Base-by-base conservation (phyloP, 2,888 invertebrate species). In the Aphodius sticticus region DNA sequence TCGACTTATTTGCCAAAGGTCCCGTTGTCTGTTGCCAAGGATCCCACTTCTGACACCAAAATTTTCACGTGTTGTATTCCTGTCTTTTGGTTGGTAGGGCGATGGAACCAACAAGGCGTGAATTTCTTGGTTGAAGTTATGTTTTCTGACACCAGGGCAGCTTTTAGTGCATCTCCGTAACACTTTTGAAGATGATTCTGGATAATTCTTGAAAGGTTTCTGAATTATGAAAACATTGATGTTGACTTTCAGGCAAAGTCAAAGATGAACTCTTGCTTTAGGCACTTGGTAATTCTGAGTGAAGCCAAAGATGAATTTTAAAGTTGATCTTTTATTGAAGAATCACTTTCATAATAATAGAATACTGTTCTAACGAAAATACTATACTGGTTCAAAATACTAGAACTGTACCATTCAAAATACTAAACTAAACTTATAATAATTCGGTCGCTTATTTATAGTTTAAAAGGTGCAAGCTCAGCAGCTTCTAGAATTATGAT, bases 11-110 rank as follows among this genome's bases (percentile, higher is more conserved):
- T 53, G 6, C 53, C 53, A 9, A 53, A 12, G 12, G 12, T 53
- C 53, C 6, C 53, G 53, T 53, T 53, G 26, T 12, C 53, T 53
- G 53, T 53, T 53, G 53, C 53, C 53, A 53, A 53, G 53, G 53
- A 53, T 53, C 53, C 53, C 53, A 53, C 53, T 53, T 53, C 53
- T 53, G 53, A 53, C 53, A 53, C 53, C 53, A 53, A 53, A 53
- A 53, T 53, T 53, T 53, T 53, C 53, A 53, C 53, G 53, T 53
- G 53, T 53, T 53, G 53, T 53, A 53, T 53, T 53, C 53, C 53
- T 53, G 12, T 0, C 53, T 53, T 53, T 53, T 53, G 12, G 53
- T 2, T 53, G 53, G 53, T 53, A 53, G 53, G 53, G 53, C 53
- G 53, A 53, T 53, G 53, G 53, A 53, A 53, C 53, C 53, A 53